These are phyloP conservation scores for Pipistrellus pipistrellus DNA, from an alignment of 2,797 vertebrate species.

Conservation along the genomic window DNA sequence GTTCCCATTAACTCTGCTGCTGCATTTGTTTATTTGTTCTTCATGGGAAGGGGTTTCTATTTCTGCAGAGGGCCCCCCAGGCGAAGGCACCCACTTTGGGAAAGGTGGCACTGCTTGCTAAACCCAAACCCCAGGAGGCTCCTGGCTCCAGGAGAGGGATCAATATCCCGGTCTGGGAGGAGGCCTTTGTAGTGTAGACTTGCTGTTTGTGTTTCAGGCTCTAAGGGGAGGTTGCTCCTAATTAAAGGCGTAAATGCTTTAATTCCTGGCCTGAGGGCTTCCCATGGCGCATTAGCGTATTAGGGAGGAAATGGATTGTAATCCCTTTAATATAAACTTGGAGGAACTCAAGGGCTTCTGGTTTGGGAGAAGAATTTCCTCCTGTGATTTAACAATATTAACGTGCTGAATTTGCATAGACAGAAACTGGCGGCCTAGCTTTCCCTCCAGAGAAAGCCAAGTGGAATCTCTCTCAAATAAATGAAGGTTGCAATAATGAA, in stretches of 20 bases:
- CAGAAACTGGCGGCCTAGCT: neutral
- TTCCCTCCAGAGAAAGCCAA: neutral
- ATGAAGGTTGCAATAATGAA: neutral
- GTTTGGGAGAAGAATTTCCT: conserved; percentile 86
- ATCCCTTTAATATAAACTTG: conserved; percentile 90
- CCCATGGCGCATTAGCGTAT: conserved; percentile 89
- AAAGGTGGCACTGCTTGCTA: conserved; percentile 13
- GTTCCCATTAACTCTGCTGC: neutral
- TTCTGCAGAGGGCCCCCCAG: conserved; percentile 18
- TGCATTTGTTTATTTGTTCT: conserved; percentile 67
- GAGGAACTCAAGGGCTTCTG: conserved; percentile 85
- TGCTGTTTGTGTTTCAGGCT: conserved; percentile 87
- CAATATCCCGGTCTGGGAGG: conserved; percentile 73
- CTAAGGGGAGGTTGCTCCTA: conserved; percentile 87
- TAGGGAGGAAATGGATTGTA: conserved; percentile 92
- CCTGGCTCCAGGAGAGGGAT: conserved; percentile 78
- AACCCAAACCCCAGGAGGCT: conserved; percentile 67
- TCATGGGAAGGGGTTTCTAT: neutral
- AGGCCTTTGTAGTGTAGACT: conserved; percentile 84
- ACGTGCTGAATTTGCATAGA: conserved; percentile 79
- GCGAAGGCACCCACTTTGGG: conserved; percentile 37
- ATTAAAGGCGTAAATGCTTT: conserved; percentile 91
- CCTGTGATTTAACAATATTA: conserved; percentile 78
- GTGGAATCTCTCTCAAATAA: neutral
- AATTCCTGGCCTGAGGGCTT: conserved; percentile 90